Percentiles rank a stretch among this genome's conserved stretches.
These are phyloP conservation scores for Tapera naevia DNA, from an alignment of 2,797 vertebrate genomes.

Conservation along the genomic window DNA sequence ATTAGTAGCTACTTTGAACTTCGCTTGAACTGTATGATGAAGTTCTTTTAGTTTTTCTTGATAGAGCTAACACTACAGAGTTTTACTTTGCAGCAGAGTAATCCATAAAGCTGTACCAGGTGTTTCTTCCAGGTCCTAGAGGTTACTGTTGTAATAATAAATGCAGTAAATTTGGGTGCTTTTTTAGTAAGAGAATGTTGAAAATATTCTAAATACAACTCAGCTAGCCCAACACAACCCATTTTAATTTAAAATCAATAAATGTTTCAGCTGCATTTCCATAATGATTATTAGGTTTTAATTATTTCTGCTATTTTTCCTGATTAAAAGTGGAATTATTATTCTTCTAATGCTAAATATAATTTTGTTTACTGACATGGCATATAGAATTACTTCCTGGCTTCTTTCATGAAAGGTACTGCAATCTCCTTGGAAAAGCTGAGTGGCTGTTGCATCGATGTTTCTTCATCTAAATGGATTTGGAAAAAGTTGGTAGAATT, in stretches of 20 bases:
- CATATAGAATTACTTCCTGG: not conserved
- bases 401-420: not conserved
- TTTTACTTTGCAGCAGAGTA: not conserved
- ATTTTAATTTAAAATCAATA: not conserved
- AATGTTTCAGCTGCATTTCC: not conserved
- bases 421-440: not conserved
- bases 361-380: not conserved
- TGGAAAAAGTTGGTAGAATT: not conserved
- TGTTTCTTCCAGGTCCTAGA: not conserved
- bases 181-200: not conserved
- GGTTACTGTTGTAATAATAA: not conserved
- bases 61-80: not conserved
- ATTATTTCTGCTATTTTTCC: conserved; percentile 22
- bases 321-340: conserved; percentile 1
- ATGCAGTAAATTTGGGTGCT: not conserved
- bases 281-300: not conserved
- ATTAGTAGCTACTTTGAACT: not conserved
- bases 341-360: not conserved
- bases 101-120: not conserved
- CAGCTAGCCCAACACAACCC: not conserved
- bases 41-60: not conserved
- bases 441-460: accelerated
- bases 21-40: not conserved
- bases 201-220: not conserved
- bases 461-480: not conserved